Conservation (phyloP, 2,888 invertebrate genomes). For the Drosophila lutescens region DNA sequence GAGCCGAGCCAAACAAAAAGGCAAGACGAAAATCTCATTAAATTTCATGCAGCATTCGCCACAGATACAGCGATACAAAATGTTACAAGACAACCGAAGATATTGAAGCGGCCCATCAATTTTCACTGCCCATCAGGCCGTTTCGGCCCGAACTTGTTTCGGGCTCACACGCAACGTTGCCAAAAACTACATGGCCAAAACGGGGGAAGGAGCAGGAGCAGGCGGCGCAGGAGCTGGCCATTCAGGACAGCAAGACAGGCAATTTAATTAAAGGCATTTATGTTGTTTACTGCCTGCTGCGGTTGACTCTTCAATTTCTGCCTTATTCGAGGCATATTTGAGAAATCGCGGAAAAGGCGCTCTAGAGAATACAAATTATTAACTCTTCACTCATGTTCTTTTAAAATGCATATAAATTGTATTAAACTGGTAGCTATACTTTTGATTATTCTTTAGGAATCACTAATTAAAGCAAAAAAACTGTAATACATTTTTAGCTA, state of each 20-base stretch:
- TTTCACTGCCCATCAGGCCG: slow-evolving; percentile 68
- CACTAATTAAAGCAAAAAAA: too few species aligned
- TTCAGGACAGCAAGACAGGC: slow-evolving; percentile 36
- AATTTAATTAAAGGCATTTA: slow-evolving; percentile 73
- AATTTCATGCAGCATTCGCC: slow-evolving; percentile 60
- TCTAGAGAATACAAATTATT: background rate
- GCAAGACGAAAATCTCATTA: slow-evolving; percentile 67
- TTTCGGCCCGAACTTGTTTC: slow-evolving; percentile 44
- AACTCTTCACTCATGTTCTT: background rate
- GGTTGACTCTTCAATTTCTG: slow-evolving; percentile 32
- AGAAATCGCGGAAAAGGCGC: background rate
- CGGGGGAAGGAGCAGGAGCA: background rate
- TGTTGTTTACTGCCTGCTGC: slow-evolving; percentile 46
- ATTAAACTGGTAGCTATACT: too few species aligned
- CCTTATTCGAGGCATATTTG: background rate
- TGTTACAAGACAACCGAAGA: slow-evolving; percentile 49
- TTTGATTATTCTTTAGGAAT: too few species aligned
- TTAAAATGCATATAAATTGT: background rate
- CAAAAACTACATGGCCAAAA: slow-evolving; percentile 31
- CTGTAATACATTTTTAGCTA: too few species aligned
- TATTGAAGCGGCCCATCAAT: slow-evolving; percentile 65
- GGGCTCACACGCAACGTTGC: slow-evolving; percentile 43
- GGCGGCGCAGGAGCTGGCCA: slow-evolving; percentile 1
- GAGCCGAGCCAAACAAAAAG: slow-evolving; percentile 27
- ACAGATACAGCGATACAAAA: slow-evolving; percentile 39